Percentiles rank a stretch among this genome's conserved stretches.
phyloP scores from a whole-genome alignment of 1,140 invertebrate genomes.

The Nasonia giraulti region DNA sequence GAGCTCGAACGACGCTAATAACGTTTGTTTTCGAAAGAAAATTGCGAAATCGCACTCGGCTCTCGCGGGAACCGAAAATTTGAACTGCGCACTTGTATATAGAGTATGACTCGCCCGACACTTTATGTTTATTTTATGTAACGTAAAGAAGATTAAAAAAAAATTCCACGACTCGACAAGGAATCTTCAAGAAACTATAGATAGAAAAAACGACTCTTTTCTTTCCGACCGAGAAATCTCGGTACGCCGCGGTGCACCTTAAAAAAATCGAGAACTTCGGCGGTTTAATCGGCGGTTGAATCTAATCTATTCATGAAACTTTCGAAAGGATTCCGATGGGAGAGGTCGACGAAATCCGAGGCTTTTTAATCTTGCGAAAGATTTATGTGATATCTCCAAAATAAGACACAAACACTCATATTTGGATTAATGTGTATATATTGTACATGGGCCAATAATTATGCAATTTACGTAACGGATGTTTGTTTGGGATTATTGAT shows the following conservation, averaged over 20 bases:
- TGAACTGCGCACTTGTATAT: neutral
- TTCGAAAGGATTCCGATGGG: neutral
- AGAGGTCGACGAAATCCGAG: neutral
- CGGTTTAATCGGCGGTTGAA: neutral
- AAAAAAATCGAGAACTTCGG: slow-evolving; percentile 21
- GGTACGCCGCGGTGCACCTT: neutral
- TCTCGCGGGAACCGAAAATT: neutral
- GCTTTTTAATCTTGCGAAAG: neutral
- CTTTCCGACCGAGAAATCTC: neutral
- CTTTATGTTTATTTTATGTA: neutral
- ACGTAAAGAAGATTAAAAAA: neutral
- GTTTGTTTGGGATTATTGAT: neutral
- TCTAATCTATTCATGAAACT: slow-evolving; percentile 21
- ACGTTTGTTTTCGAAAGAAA: neutral
- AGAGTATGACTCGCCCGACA: neutral
- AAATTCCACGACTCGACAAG: neutral
- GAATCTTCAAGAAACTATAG: neutral
- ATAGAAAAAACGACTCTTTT: neutral
- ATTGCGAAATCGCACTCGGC: neutral
- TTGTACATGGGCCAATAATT: neutral
- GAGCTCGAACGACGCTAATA: neutral
- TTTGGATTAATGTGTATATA: neutral
- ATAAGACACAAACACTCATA: neutral
- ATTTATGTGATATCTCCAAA: neutral
- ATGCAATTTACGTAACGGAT: neutral